Evolutionary conservation across 2,797 vertebrate species (phyloP).

Genomic region (Tachyglossus aculeatus): DNA sequence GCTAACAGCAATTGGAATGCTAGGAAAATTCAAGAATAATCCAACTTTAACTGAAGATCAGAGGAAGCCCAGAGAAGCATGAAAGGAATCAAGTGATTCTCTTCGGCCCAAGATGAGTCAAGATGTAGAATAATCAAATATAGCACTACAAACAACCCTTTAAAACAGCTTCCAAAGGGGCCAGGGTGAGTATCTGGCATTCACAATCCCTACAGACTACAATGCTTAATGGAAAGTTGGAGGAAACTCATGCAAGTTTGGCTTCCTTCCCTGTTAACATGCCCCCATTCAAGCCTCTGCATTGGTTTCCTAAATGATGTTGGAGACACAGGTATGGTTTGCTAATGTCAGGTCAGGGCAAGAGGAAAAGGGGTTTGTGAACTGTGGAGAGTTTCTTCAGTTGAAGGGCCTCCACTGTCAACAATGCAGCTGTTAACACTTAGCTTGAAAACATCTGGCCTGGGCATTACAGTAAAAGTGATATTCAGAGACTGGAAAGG

Average conservation of each 20-base stretch:
- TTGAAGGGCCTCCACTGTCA: constrained; percentile 41
- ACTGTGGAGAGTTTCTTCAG: constrained; percentile 44
- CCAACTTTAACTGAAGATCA: constrained; percentile 56
- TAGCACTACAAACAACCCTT: constrained; percentile 54
- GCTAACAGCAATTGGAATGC: constrained; percentile 56
- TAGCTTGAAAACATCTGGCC: constrained; percentile 67
- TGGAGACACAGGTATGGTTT: constrained; percentile 36
- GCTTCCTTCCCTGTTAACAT: neutral
- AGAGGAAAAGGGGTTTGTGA: constrained; percentile 18
- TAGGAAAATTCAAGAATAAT: constrained; percentile 63
- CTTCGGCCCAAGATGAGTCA: constrained; percentile 32
- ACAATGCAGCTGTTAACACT: constrained; percentile 62
- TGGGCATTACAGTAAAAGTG: constrained; percentile 64
- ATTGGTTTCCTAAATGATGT: neutral
- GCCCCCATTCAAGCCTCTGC: constrained; percentile 6
- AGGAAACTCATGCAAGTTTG: neutral
- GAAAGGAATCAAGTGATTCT: constrained; percentile 40
- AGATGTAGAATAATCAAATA: constrained; percentile 39
- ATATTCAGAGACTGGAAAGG: constrained; percentile 58
- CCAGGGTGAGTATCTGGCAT: neutral
- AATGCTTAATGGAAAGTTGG: constrained; percentile 27
- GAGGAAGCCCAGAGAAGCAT: constrained; percentile 24
- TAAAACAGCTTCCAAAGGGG: constrained; percentile 7
- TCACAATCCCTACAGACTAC: neutral
- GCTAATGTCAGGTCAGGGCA: constrained; percentile 30